phyloP scores from a whole-genome alignment of 1,140 invertebrate genomes.

The Penaeus indicus region DNA sequence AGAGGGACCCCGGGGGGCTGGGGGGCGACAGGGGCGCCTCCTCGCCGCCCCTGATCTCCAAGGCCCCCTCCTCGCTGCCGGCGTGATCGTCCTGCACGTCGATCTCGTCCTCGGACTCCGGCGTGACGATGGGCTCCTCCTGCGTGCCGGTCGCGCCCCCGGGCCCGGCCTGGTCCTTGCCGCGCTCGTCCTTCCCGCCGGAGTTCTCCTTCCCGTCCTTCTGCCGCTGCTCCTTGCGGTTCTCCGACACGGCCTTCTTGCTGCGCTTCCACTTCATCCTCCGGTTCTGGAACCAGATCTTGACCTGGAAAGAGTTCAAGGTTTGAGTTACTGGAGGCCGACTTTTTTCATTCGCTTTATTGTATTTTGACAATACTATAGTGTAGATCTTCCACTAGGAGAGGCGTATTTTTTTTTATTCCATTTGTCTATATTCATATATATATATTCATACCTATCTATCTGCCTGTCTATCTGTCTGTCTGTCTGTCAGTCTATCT shows the following conservation, averaged over 20 bases:
- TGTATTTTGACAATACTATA: background rate
- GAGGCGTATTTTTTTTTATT: background rate
- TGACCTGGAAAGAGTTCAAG: constrained; percentile 78
- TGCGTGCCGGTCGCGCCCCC: constrained; percentile 26
- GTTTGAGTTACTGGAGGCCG: no score
- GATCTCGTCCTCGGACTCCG: constrained; percentile 58
- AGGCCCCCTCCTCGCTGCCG: constrained; percentile 13
- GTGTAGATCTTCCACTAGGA: background rate
- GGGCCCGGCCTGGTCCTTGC: constrained; percentile 2
- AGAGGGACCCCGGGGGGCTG: background rate
- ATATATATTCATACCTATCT: no score
- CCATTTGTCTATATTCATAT: no score
- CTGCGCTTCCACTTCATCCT: constrained; percentile 97
- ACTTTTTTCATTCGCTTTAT: no score
- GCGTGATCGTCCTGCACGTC: constrained; percentile 62
- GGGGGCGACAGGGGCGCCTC: constrained; percentile 41
- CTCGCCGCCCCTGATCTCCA: background rate
- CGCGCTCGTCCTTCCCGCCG: constrained; percentile 39
- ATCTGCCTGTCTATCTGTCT: no score
- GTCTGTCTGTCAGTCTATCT: no score
- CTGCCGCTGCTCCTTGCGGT: constrained; percentile 50
- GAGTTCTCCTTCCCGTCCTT: constrained; percentile 62
- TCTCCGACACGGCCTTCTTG: constrained; percentile 80
- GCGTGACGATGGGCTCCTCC: constrained; percentile 31
- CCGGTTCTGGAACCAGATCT: constrained; percentile 97